Base-by-base conservation (phyloP, 2,113 vertebrate genomes). In the Onychostoma macrolepis region DNA sequence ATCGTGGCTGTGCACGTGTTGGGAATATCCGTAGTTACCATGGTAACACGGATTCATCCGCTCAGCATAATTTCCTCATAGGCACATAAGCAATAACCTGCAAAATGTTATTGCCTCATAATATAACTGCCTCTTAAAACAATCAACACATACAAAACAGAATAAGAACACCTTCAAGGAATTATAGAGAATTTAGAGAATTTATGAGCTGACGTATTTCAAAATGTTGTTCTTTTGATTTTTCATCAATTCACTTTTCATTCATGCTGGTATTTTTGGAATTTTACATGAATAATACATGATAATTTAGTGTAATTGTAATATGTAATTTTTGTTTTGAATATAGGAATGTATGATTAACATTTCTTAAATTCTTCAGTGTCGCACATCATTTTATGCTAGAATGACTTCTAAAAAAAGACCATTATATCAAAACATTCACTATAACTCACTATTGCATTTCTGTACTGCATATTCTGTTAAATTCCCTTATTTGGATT, bases 31-130 rank as follows among this genome's bases (percentile, higher is more conserved):
- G 85, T 41, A 82, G 92, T 95, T 89, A 90, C 95, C 92, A 92
- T 93, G 92, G 94, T 87, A 93, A 95, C 94, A 90, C 84, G 86
- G 86, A 89, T 91, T 92, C 89, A 89, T 85, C 83, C 5, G n/a
- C 21, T 80, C 53, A n/a, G 19, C 63, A 61, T 77, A 65, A 45
- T 80, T 80, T 21, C 6, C 61, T 80, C 43, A 6, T 38, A 61
- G 90, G 71, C 88, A 67, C 74, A 67, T 19, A 76, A 63, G 50
- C 87, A 87, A 61, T 79, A 83, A 88, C 90, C 90, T 92, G 48
- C 8, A 78, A 10, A 30, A 90, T 89, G 85, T 89, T 89, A 74
- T 67, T 50, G 48, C 48, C 48, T 50, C 48, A 74, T 63, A 36
- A 38, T 86, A 45, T 67, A 86, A 80, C 69, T 36, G 28, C 84